These are phyloP conservation scores for human DNA, from an alignment of 2,113 vertebrate species.

Conservation along the genomic window DNA sequence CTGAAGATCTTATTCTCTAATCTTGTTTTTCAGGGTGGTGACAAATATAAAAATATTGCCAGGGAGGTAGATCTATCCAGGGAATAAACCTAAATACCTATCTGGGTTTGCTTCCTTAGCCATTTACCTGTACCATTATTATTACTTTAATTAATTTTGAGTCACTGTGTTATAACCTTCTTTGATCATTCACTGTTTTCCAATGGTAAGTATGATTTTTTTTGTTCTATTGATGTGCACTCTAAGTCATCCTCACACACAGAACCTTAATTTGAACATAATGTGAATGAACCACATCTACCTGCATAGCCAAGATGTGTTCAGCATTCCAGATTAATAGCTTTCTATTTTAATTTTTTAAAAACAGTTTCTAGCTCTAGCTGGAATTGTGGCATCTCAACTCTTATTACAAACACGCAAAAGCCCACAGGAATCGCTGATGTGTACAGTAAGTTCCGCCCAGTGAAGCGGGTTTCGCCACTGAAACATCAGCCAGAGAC, in stretches of 20 bases:
- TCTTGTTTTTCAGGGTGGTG: not conserved
- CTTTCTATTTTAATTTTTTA: constrained; percentile 50
- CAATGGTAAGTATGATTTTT: not conserved
- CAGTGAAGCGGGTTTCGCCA: constrained; percentile 97
- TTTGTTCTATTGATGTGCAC: not conserved
- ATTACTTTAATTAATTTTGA: not conserved
- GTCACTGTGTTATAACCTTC: not conserved
- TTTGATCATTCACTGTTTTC: not conserved
- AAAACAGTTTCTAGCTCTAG: constrained; percentile 90
- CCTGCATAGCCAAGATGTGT: not conserved
- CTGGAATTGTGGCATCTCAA: constrained; percentile 92
- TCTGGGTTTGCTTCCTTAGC: not conserved
- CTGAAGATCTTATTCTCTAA: not conserved
- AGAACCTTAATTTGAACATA: not conserved
- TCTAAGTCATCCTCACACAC: not conserved
- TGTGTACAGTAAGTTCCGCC: constrained; percentile 96
- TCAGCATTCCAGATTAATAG: not conserved
- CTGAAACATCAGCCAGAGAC: constrained; percentile 97
- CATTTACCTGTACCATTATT: not conserved
- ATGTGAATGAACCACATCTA: not conserved
- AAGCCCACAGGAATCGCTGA: constrained; percentile 95
- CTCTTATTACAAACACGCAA: constrained; percentile 87
- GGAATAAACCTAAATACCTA: not conserved
- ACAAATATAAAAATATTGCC: not conserved
- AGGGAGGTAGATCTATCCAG: not conserved